Evolutionary conservation across 2,113 vertebrate species (phyloP).

Genomic region (Saguinus imperator): DNA sequence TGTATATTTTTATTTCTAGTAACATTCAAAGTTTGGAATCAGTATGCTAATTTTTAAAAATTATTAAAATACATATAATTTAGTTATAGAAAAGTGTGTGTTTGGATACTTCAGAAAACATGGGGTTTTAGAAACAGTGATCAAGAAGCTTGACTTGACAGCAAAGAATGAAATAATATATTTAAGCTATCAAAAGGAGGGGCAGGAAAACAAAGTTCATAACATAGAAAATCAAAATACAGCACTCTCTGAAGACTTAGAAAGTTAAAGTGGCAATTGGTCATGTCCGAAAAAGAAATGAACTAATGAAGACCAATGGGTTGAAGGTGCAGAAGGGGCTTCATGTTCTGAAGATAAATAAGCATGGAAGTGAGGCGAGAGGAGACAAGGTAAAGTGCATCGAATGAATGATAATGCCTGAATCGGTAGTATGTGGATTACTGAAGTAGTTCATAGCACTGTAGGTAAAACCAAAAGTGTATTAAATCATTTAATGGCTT

Average conservation of each 20-base stretch:
- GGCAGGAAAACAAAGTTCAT: slow-evolving; percentile 29
- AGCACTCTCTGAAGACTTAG: not conserved
- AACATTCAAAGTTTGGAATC: not conserved
- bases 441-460: not conserved
- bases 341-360: not conserved
- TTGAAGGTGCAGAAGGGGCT: not conserved
- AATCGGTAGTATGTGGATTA: not conserved
- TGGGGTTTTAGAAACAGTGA: not conserved
- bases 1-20: not conserved
- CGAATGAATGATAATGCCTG: not conserved
- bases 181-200: slow-evolving; percentile 20
- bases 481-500: slow-evolving; percentile 57
- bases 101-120: not conserved
- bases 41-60: not conserved
- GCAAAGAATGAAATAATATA: not conserved
- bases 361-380: not conserved
- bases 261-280: slow-evolving; percentile 5
- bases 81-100: not conserved
- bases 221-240: slow-evolving; percentile 51
- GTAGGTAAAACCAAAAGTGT: not conserved
- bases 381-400: not conserved
- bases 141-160: slow-evolving; percentile 1
- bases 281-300: slow-evolving; percentile 40
- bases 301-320: slow-evolving; percentile 25
- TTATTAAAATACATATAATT: not conserved